Evolutionary conservation across 2,888 invertebrate species (phyloP).

Genomic region (Sthenelais limicola): DNA sequence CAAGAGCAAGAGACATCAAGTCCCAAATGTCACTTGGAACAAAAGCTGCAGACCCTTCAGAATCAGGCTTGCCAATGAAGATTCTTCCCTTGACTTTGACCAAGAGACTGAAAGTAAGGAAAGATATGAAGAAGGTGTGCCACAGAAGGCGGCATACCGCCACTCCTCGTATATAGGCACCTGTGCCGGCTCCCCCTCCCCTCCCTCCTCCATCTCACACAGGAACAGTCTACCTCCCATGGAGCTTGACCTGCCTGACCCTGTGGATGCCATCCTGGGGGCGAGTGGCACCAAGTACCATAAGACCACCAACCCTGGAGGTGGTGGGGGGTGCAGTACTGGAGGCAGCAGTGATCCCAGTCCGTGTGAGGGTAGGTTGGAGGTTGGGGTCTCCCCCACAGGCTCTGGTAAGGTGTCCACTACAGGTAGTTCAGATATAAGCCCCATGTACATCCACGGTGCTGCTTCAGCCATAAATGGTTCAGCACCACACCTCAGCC

Average conservation of each 20-base stretch:
- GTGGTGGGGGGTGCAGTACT: constrained; percentile 1
- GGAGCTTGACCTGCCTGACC: constrained; percentile 29
- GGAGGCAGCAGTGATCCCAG: constrained; percentile 2
- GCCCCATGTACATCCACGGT: neutral
- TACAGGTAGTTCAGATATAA: neutral
- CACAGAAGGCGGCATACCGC: neutral
- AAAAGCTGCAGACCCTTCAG: constrained; percentile 31
- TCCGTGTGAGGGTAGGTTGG: neutral
- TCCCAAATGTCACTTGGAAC: constrained; percentile 32
- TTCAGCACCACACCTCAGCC: no score
- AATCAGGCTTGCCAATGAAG: constrained; percentile 16
- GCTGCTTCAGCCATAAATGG: neutral
- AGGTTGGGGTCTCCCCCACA: constrained; percentile 27
- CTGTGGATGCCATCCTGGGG: constrained; percentile 32
- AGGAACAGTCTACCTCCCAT: constrained; percentile 15
- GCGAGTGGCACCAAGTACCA: constrained; percentile 9
- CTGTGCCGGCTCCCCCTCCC: constrained; percentile 3
- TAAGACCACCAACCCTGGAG: neutral
- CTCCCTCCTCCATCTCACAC: neutral
- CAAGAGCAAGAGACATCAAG: constrained; percentile 3
- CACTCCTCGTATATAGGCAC: neutral
- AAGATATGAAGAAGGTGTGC: neutral
- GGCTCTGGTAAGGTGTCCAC: constrained; percentile 13
- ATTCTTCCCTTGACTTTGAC: neutral
- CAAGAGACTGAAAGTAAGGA: neutral